phyloP scores from a whole-genome alignment of 92 coral and sea anemone genomes.

The Porites cylindrica region DNA sequence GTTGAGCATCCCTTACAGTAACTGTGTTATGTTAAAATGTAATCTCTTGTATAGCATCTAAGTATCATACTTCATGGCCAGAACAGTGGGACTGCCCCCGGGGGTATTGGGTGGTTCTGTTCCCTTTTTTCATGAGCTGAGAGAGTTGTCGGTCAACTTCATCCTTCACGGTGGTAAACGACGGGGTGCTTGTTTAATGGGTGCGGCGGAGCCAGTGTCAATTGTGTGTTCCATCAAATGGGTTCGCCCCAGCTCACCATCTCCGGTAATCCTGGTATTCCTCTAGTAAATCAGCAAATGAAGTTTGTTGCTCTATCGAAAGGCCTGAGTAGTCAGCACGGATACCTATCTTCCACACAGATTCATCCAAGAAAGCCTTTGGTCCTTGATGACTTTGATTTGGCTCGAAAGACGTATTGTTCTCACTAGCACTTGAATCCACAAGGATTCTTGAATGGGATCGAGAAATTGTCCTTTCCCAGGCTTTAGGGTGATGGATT shows the following conservation, averaged over 20 bases:
- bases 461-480: constrained; percentile 56
- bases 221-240: constrained; percentile 61
- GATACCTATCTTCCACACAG: constrained; percentile 20
- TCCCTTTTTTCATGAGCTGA: constrained; percentile 49
- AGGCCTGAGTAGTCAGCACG: constrained; percentile 40
- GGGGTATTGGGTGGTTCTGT: constrained; percentile 48
- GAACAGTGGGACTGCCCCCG: constrained; percentile 60
- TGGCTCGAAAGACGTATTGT: neutral
- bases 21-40: constrained; percentile 1
- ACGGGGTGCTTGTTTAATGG: constrained; percentile 58
- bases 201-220: constrained; percentile 59
- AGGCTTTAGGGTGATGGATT: constrained; percentile 27
- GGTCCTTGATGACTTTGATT: neutral
- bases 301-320: constrained; percentile 36
- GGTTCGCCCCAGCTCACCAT: constrained; percentile 58
- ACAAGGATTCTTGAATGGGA: constrained; percentile 50
- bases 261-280: constrained; percentile 34
- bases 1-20: constrained; percentile 61
- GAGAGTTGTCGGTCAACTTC: constrained; percentile 39
- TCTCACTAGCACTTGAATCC: constrained; percentile 4
- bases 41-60: constrained; percentile 47
- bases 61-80: constrained; percentile 55
- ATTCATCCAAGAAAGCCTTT: neutral
- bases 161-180: constrained; percentile 4
- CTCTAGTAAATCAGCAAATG: constrained; percentile 45